Evolutionary conservation across 2,888 invertebrate species (phyloP).

Genomic region (Drosophila cyrtoloma): DNA sequence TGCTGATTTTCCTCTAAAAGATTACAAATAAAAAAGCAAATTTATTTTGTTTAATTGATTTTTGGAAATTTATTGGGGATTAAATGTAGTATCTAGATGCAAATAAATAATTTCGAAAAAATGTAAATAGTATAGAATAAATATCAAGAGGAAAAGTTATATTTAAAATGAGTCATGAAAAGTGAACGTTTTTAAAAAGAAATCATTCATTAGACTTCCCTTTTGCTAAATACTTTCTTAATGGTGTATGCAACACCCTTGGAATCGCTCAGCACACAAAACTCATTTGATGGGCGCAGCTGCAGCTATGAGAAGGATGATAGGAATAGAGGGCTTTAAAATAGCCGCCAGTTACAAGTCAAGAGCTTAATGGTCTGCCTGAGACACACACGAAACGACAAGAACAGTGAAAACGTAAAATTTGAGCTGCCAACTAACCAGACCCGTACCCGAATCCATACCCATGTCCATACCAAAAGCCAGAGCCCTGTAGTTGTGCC

Average conservation of each 20-base stretch:
- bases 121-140: neutral
- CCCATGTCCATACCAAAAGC: neutral
- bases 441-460: constrained; percentile 6
- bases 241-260: constrained; percentile 17
- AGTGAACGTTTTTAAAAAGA: constrained; percentile 2
- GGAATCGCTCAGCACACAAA: constrained; percentile 20
- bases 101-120: neutral
- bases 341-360: constrained; percentile 55
- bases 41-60: neutral
- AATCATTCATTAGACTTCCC: constrained; percentile 19
- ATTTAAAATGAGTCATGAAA: neutral
- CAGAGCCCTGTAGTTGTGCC: constrained; percentile 9
- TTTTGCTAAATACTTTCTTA: constrained; percentile 18
- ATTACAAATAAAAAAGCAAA: neutral
- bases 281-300: constrained; percentile 42
- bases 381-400: constrained; percentile 40
- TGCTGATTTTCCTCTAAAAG: neutral
- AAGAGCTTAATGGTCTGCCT: constrained; percentile 70
- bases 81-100: neutral
- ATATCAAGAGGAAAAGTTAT: too few species aligned
- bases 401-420: constrained; percentile 30
- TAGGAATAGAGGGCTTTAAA: constrained; percentile 19
- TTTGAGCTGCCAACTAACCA: constrained; percentile 50
- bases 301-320: constrained; percentile 12
- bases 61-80: neutral